Evolutionary conservation across 2,888 invertebrate species (phyloP).

Genomic region (Caenorhabditis sp.): DNA sequence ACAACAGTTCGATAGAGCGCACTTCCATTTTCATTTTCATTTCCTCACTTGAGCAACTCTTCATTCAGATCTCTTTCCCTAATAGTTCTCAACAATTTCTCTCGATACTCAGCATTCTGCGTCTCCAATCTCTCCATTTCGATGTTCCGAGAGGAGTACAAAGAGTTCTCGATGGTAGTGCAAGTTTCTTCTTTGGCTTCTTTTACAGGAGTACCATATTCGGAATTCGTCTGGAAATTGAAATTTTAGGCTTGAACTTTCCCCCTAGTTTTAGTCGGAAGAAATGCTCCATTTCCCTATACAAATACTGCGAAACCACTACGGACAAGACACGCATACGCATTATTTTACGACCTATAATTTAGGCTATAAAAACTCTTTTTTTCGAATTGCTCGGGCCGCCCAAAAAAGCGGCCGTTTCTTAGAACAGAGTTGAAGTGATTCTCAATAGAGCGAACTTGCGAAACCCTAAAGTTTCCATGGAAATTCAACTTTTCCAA

Average conservation of each 20-base stretch:
- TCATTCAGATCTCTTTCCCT: conserved; percentile 67
- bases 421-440: too few relatives aligned
- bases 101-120: conserved; percentile 75
- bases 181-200: conserved; percentile 7
- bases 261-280: too few relatives aligned
- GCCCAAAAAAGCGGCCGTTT: background rate
- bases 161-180: conserved; percentile 83
- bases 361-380: too few relatives aligned
- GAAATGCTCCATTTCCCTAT: too few relatives aligned
- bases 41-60: conserved; percentile 14
- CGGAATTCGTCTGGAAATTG: conserved; percentile 39
- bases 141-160: conserved; percentile 69
- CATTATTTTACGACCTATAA: too few relatives aligned
- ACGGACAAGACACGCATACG: too few relatives aligned
- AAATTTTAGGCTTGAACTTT: too few relatives aligned
- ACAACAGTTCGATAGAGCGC: conserved; percentile 15
- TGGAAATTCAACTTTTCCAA: background rate
- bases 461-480: too few relatives aligned
- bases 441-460: too few relatives aligned
- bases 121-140: conserved; percentile 73
- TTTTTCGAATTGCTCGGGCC: too few relatives aligned
- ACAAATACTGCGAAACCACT: too few relatives aligned
- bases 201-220: conserved; percentile 52
- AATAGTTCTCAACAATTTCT: conserved; percentile 72
- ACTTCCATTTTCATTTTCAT: conserved; percentile 39